Percentiles rank a stretch among this genome's conserved stretches.
Conservation (phyloP, 2,113 vertebrate genomes). For the Pampusana beccarii region DNA sequence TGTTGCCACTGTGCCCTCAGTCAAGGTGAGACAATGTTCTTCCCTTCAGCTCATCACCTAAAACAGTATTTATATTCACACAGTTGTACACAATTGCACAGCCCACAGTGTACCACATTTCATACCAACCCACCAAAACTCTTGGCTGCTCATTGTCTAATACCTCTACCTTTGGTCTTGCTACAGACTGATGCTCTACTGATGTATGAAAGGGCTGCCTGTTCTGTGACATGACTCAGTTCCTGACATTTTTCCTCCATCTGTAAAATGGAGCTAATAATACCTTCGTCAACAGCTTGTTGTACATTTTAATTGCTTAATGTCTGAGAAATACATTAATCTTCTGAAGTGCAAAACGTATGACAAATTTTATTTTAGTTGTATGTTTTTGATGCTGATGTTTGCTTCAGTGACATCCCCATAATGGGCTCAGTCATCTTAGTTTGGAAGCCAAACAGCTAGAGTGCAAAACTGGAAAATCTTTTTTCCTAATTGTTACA, state of each 20-base stretch:
- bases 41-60: not conserved
- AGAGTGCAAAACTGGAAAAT: slow-evolving; percentile 10
- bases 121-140: not conserved
- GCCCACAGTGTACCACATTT: not conserved
- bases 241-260: not conserved
- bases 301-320: slow-evolving; percentile 3
- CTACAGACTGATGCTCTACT: not conserved
- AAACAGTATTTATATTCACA: slow-evolving; percentile 7
- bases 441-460: slow-evolving; percentile 9
- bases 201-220: not conserved
- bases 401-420: not conserved
- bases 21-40: slow-evolving; percentile 3
- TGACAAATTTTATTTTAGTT: slow-evolving; percentile 15
- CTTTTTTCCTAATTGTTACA: not conserved
- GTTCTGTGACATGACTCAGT: not conserved
- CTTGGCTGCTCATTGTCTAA: not conserved
- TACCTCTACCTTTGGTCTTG: not conserved
- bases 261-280: slow-evolving; percentile 12
- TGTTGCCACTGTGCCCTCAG: not conserved
- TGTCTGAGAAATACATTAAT: not conserved
- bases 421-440: not conserved
- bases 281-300: not conserved
- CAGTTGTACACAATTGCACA: not conserved
- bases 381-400: not conserved
- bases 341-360: not conserved